These are phyloP conservation scores for Plestiodon gilberti DNA, from an alignment of 2,113 vertebrate genomes.

Conservation along the genomic window DNA sequence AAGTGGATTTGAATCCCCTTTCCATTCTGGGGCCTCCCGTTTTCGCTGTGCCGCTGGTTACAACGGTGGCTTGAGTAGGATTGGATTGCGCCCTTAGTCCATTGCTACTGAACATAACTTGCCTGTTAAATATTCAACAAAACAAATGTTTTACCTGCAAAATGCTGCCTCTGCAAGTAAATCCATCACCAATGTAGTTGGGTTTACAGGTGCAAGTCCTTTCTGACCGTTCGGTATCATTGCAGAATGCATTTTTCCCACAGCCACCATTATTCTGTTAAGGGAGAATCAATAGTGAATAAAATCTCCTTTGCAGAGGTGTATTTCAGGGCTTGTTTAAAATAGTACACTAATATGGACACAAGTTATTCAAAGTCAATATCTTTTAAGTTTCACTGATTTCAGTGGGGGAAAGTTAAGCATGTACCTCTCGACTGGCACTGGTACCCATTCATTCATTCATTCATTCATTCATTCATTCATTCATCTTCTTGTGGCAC, in stretches of 20 bases:
- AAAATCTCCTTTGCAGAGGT: neutral
- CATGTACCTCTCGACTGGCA: neutral
- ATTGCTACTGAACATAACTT: neutral
- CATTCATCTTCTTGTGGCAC: neutral
- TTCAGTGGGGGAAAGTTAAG: neutral
- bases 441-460: neutral
- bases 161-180: conserved; percentile 83
- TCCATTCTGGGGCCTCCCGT: no score
- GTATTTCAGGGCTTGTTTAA: neutral
- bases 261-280: conserved; percentile 90
- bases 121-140: neutral
- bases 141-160: conserved; percentile 73
- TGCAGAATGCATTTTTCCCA: conserved; percentile 80
- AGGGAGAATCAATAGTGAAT: conserved; percentile 17
- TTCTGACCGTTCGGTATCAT: conserved; percentile 75
- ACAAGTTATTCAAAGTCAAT: neutral
- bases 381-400: neutral
- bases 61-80: no score
- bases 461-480: neutral
- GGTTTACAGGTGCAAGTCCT: conserved; percentile 81
- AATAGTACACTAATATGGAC: neutral
- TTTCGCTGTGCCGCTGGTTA: no score
- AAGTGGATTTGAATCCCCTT: no score
- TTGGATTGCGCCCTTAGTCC: no score
- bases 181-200: conserved; percentile 82